Base-by-base conservation (phyloP, 2,113 vertebrate genomes). In the Apeltes quadracus region DNA sequence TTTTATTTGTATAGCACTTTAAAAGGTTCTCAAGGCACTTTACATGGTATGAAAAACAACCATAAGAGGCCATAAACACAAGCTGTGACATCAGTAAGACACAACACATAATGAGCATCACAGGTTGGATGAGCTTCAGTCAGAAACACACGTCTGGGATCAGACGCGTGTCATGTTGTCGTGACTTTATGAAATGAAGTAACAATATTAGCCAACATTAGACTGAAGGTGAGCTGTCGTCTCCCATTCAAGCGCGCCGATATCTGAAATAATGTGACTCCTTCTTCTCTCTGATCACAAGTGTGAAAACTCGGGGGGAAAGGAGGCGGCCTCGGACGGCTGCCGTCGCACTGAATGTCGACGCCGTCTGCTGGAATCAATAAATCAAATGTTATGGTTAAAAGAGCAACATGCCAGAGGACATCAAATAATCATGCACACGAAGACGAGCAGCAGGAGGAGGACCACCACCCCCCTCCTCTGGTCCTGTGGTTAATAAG, bases 381-480 rank as follows among this genome's bases (percentile, higher is more conserved):
- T 92, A 93, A 91, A 94, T 94, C 90, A 91, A 92, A 89, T 79
- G 79, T 82, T 89, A 82, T 87, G 84, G 92, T 90, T 90, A 91
- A 91, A 90, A 81, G 78, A 84, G 75, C 48, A 77, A 76, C 77
- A 77, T 44, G 69, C 73, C 83, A 39, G 72, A 83, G 74, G 85
- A 79, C 84, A 91, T 92, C 80, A 90, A 90, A 90, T 84, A 92
- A 87, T 90, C 72, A 90, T 84, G 85, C 22, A 61, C 59, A 69
- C 58, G 44, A 70, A 65, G 71, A 57, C 39, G 66, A 65, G 59
- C 43, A 43, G 10, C 66, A 62, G 10, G 27, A 44, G 39, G 22
- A 34, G 27, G 51, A 54, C 29, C 29, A 29, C 2, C 29, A 3
- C 23, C 29, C 32, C 46, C 25, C 55, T 10, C 44, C 32, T 59